Evolutionary conservation across 2,888 invertebrate genomes (phyloP).

Genomic region (Leistus spinibarbis): DNA sequence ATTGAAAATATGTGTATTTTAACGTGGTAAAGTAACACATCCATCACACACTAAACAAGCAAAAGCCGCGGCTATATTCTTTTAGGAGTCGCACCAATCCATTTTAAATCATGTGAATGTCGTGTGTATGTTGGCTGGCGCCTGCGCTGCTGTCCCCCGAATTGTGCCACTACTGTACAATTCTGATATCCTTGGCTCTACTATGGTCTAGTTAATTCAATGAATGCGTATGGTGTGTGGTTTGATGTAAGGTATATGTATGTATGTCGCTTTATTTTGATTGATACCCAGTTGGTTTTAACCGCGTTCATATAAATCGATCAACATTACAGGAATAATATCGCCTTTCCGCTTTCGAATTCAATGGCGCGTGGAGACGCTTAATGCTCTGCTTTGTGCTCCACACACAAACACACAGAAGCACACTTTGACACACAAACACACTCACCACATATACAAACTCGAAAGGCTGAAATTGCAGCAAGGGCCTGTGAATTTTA

Average conservation of each 20-base stretch:
- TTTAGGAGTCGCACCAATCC: background rate
- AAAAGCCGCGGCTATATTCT: constrained; percentile 8
- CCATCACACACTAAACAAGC: constrained; percentile 26
- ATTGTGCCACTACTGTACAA: background rate
- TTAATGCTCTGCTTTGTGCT: constrained; percentile 25
- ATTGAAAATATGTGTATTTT: background rate
- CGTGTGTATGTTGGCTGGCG: background rate
- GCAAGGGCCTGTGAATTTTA: background rate
- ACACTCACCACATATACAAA: background rate
- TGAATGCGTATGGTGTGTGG: background rate
- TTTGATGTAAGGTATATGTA: background rate
- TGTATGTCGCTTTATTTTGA: constrained; percentile 17
- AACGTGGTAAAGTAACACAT: constrained; percentile 19
- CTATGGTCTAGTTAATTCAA: background rate
- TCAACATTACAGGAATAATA: constrained; percentile 28
- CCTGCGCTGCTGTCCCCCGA: background rate
- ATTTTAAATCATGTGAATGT: too few species aligned
- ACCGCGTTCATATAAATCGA: constrained; percentile 17
- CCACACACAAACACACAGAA: background rate
- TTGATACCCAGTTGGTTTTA: constrained; percentile 28
- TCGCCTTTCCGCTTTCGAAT: constrained; percentile 20
- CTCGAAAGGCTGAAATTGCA: constrained; percentile 1
- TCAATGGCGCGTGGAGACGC: constrained; percentile 8
- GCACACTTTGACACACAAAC: too few species aligned
- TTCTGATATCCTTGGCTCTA: background rate